phyloP scores from a whole-genome alignment of 2,888 invertebrate genomes.

The Dryococelus australis region DNA sequence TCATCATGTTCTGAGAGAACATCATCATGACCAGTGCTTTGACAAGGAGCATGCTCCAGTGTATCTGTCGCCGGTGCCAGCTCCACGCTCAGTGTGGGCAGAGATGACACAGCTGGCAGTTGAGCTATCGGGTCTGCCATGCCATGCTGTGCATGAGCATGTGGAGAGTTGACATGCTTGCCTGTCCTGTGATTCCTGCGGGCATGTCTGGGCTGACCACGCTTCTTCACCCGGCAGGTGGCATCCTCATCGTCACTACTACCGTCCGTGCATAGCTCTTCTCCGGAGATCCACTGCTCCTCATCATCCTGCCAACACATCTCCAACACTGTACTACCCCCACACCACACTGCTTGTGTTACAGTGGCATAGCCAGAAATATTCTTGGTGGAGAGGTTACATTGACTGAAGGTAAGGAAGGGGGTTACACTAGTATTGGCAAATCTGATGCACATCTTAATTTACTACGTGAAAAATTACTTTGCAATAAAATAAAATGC shows the following conservation, averaged over 20 bases:
- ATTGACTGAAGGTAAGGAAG: no score
- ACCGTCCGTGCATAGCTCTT: constrained; percentile 60
- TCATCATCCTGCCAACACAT: constrained; percentile 57
- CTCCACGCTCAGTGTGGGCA: constrained; percentile 45
- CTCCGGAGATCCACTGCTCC: constrained; percentile 61
- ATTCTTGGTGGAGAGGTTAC: no score
- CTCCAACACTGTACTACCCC: no score
- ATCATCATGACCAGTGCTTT: neutral
- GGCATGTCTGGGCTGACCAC: constrained; percentile 32
- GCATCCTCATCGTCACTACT: constrained; percentile 59
- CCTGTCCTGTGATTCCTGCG: constrained; percentile 33
- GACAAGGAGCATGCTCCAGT: constrained; percentile 31
- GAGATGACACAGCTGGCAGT: neutral
- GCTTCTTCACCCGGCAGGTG: constrained; percentile 32
- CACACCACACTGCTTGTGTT: no score
- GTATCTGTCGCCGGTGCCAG: neutral
- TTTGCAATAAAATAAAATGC: no score
- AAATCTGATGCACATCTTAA: no score
- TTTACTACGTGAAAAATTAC: no score
- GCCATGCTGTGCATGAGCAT: neutral
- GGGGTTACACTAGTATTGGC: no score
- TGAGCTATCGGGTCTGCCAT: neutral
- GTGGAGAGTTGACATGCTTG: neutral
- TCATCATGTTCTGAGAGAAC: constrained; percentile 35
- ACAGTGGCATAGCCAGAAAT: no score